A percentile compares a stretch with the other conserved stretches of the same genome.
phyloP scores from a whole-genome alignment of 92 coral and sea anemone species.

The Paramuricea clavata region DNA sequence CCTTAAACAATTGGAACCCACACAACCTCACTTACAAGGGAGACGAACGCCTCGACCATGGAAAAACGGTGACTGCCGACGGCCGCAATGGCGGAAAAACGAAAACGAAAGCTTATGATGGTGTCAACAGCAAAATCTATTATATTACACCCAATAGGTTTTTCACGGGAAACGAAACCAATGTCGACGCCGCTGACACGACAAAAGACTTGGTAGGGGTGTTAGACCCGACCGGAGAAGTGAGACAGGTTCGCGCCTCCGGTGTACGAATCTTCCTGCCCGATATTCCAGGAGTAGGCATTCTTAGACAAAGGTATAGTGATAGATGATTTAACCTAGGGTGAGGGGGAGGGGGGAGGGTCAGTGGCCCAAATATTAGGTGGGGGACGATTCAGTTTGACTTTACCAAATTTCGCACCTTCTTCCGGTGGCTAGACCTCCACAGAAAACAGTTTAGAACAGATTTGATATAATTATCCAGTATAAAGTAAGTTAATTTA shows the following conservation, averaged over 20 bases:
- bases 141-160: conserved; percentile 51
- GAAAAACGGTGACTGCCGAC: conserved; percentile 46
- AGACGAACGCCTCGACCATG: not conserved
- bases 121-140: conserved; percentile 44
- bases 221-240: conserved; percentile 43
- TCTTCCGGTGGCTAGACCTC: too few species aligned
- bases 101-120: conserved; percentile 44
- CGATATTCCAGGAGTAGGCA: conserved; percentile 61
- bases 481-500: too few species aligned
- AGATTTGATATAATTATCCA: too few species aligned
- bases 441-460: too few species aligned
- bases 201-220: conserved; percentile 57
- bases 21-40: conserved; percentile 47
- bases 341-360: too few species aligned
- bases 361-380: too few species aligned
- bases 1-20: conserved; percentile 59
- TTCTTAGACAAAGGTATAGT: conserved; percentile 25
- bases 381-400: too few species aligned
- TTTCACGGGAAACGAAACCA: conserved; percentile 51
- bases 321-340: too few species aligned
- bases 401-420: too few species aligned
- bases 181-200: conserved; percentile 59
- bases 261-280: conserved; percentile 60
- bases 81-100: conserved; percentile 63
- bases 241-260: conserved; percentile 21